These are phyloP conservation scores for Lepidocolaptes lacrymiger DNA, from an alignment of 2,797 vertebrate genomes.

Conservation along the genomic window DNA sequence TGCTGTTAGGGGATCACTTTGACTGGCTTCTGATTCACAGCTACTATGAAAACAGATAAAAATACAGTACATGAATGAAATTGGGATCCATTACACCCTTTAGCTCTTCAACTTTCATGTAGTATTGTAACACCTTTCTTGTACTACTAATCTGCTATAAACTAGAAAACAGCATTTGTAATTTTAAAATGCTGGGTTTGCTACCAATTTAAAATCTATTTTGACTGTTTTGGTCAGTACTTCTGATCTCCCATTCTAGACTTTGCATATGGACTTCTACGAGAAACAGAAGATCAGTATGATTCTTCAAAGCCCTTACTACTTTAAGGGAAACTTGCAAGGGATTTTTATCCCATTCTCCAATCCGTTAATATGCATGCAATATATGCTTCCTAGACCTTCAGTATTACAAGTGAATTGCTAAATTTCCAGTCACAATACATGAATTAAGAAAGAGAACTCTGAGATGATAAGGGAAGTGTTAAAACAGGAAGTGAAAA, in stretches of 20 bases:
- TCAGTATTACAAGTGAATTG: background rate
- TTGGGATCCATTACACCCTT: background rate
- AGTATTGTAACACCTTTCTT: background rate
- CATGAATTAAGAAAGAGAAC: background rate
- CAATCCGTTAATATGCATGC: background rate
- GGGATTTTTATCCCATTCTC: background rate
- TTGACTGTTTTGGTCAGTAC: background rate
- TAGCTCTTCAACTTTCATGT: background rate
- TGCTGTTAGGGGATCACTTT: background rate
- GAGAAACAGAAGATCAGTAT: background rate
- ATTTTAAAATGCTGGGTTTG: background rate
- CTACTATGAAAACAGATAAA: background rate
- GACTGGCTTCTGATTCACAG: background rate
- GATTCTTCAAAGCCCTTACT: background rate
- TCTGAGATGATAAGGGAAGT: background rate
- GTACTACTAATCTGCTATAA: background rate
- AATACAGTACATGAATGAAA: background rate
- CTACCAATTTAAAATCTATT: background rate
- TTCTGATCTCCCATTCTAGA: background rate
- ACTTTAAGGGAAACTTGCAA: background rate
- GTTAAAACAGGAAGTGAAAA: slow-evolving; percentile 3
- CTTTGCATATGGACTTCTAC: background rate
- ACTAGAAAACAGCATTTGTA: background rate
- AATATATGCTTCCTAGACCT: background rate
- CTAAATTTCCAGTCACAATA: background rate